phyloP scores from a whole-genome alignment of 2,113 vertebrate genomes.

The Condylura cristata region DNA sequence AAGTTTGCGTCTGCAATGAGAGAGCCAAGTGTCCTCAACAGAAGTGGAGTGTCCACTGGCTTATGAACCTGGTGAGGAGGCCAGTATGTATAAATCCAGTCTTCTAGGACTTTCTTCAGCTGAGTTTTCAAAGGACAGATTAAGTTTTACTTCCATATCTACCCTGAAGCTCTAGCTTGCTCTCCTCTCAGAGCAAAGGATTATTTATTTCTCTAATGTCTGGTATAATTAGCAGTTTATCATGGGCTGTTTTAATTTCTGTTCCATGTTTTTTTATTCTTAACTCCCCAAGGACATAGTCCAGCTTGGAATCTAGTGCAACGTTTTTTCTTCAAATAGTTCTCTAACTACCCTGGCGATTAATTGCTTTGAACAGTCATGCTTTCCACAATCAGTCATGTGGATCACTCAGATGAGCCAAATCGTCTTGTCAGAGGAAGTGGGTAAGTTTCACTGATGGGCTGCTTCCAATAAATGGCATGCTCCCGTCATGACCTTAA shows the following conservation, averaged over 20 bases:
- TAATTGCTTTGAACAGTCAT: not conserved
- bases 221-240: not conserved
- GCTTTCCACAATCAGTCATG: not conserved
- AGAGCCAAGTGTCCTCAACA: not conserved
- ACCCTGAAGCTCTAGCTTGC: not conserved
- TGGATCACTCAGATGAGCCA: not conserved
- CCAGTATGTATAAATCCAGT: not conserved
- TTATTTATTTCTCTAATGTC: not conserved
- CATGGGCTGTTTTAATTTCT: not conserved
- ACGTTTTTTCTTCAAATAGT: not conserved
- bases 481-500: not conserved
- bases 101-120: not conserved
- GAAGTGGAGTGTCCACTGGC: not conserved
- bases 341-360: not conserved
- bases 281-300: not conserved
- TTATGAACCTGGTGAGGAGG: not conserved
- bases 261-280: not conserved
- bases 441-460: not conserved
- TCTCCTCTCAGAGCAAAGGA: not conserved
- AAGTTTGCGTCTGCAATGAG: rapidly evolving
- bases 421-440: not conserved
- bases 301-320: not conserved
- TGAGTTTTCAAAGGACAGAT: not conserved
- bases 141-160: not conserved
- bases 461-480: not conserved